Evolutionary conservation across 2,888 invertebrate genomes (phyloP).

Genomic region (Chloroclysta siterata): DNA sequence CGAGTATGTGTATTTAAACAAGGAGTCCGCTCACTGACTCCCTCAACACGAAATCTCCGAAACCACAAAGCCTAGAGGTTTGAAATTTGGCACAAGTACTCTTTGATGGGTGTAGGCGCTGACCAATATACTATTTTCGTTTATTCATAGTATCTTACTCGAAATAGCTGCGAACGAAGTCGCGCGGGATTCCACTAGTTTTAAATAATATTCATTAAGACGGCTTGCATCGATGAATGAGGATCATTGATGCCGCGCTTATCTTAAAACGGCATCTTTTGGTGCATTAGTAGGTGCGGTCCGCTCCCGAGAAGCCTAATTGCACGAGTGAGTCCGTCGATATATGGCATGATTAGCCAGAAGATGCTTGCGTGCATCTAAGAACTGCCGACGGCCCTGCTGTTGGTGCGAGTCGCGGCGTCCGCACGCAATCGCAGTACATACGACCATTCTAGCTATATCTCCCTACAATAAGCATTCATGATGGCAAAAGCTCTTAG

Average conservation of each 20-base stretch:
- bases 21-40: no score
- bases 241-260: slow-evolving; percentile 12
- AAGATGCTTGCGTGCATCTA: slow-evolving; percentile 72
- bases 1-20: no score
- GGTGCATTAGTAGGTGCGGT: slow-evolving; percentile 51
- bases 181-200: not conserved
- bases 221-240: slow-evolving; percentile 6
- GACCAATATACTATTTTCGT: no score
- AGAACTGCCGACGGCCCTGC: slow-evolving; percentile 60
- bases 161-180: no score
- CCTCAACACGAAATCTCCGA: no score
- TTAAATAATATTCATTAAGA: slow-evolving; percentile 10
- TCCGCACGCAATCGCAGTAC: slow-evolving; percentile 67
- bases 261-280: slow-evolving; percentile 33
- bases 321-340: slow-evolving; percentile 67
- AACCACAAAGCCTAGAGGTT: no score
- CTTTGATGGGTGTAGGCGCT: no score
- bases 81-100: no score
- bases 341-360: slow-evolving; percentile 73
- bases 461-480: slow-evolving; percentile 29
- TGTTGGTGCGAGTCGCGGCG: slow-evolving; percentile 50
- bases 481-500: slow-evolving; percentile 16
- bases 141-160: no score
- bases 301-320: slow-evolving; percentile 75
- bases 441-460: slow-evolving; percentile 51